phyloP scores from a whole-genome alignment of 2,888 invertebrate species.

The Nomada ferruginata region DNA sequence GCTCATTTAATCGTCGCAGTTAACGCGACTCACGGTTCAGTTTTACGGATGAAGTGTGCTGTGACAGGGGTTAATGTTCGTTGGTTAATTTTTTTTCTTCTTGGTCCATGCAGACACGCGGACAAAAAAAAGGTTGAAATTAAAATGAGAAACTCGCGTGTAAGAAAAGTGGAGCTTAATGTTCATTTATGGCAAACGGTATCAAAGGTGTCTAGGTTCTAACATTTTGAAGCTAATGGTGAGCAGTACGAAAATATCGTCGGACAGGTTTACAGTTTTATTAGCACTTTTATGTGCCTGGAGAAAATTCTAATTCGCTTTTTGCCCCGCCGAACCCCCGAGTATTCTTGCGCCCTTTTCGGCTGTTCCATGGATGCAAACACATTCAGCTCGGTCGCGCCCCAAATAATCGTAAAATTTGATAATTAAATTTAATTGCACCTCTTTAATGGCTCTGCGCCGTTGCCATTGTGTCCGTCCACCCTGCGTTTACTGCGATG shows the following conservation, averaged over 20 bases:
- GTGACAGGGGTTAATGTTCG: slow-evolving; percentile 19
- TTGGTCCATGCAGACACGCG: background rate
- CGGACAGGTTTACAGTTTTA: slow-evolving; percentile 70
- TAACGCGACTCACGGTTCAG: slow-evolving; percentile 28
- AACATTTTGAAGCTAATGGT: background rate
- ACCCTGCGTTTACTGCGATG: slow-evolving; percentile 78
- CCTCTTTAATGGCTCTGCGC: slow-evolving; percentile 73
- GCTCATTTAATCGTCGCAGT: slow-evolving; percentile 59
- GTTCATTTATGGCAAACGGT: slow-evolving; percentile 48
- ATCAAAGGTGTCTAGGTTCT: slow-evolving; percentile 30
- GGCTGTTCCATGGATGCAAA: slow-evolving; percentile 34
- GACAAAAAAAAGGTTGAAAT: background rate
- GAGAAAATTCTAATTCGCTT: slow-evolving; percentile 71
- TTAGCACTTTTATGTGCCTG: slow-evolving; percentile 49
- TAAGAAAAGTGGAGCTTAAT: slow-evolving; percentile 28
- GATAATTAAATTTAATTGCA: slow-evolving; percentile 84
- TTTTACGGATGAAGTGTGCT: slow-evolving; percentile 14
- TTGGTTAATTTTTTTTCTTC: background rate
- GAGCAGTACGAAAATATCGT: slow-evolving; percentile 14
- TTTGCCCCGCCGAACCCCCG: slow-evolving; percentile 51
- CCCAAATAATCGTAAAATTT: slow-evolving; percentile 82
- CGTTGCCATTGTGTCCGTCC: slow-evolving; percentile 73
- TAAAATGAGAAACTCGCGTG: slow-evolving; percentile 2
- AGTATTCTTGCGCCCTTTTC: slow-evolving; percentile 36
- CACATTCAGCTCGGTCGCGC: slow-evolving; percentile 66